Conservation (phyloP, 2,888 invertebrate genomes). For the Suillia variegata region DNA sequence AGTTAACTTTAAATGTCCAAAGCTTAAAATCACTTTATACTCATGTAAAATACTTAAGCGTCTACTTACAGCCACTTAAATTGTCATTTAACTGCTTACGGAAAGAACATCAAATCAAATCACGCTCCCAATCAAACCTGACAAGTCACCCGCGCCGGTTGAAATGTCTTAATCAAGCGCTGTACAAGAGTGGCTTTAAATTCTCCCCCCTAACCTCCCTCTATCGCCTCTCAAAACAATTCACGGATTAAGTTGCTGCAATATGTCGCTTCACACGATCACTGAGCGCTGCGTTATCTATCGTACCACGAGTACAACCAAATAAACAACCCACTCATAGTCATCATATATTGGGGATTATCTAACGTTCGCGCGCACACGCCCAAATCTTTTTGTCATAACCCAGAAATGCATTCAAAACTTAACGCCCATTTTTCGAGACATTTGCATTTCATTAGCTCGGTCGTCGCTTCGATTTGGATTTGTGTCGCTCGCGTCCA, state of each 20-base stretch:
- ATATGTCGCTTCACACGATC: neutral
- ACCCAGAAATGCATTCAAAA: neutral
- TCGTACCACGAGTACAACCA: too few species aligned
- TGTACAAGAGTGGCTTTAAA: neutral
- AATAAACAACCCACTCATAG: neutral
- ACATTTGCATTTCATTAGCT: conserved; percentile 20
- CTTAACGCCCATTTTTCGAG: conserved; percentile 11
- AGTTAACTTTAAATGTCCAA: too few species aligned
- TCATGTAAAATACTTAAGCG: too few species aligned
- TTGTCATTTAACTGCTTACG: neutral
- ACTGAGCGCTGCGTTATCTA: too few species aligned
- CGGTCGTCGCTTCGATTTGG: neutral
- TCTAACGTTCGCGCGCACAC: neutral
- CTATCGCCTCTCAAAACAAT: too few species aligned
- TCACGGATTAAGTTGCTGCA: too few species aligned
- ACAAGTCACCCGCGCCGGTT: neutral
- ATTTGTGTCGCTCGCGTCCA: conserved; percentile 7
- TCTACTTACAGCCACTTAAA: neutral
- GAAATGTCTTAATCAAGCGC: neutral
- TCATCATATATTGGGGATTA: neutral
- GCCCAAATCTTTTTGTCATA: neutral
- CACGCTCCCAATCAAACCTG: neutral
- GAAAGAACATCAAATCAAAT: neutral
- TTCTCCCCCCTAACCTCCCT: too few species aligned
- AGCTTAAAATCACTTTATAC: too few species aligned